These are phyloP conservation scores for Panthera leo DNA, from an alignment of 2,113 vertebrate species.

Conservation along the genomic window DNA sequence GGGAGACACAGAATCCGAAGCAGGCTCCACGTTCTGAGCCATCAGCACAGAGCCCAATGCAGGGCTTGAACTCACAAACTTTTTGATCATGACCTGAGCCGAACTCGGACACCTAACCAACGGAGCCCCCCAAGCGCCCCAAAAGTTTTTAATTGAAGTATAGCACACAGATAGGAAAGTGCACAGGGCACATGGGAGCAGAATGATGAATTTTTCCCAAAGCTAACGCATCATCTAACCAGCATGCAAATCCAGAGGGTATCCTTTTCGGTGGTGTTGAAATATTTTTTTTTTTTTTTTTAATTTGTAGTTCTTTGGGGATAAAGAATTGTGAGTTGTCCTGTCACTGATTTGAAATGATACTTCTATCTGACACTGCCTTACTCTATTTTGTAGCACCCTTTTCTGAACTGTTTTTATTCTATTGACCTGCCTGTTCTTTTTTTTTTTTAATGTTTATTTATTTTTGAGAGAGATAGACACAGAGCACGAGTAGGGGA, in stretches of 20 bases:
- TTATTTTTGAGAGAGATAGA: no score
- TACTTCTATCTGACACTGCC: background rate
- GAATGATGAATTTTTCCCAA: background rate
- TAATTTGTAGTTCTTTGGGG: background rate
- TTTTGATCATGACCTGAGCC: no score
- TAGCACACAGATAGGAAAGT: background rate
- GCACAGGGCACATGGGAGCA: background rate
- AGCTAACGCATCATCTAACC: background rate
- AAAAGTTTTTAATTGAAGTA: background rate
- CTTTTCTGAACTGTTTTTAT: constrained; percentile 6
- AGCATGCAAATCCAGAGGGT: background rate
- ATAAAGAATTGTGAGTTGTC: background rate
- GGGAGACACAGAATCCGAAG: no score
- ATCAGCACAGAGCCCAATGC: no score
- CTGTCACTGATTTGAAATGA: background rate
- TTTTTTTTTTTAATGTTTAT: background rate
- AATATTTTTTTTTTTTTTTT: background rate
- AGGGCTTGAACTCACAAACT: no score
- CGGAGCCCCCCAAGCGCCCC: no score
- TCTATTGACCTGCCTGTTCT: background rate
- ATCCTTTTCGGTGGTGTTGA: background rate
- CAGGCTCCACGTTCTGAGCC: no score
- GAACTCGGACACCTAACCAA: no score
- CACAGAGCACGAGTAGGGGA: no score
- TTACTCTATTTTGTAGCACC: background rate